Evolutionary conservation across 1,140 invertebrate genomes (phyloP), one percentile per base, ranked within the genome.

Genomic region (Listronotus bonariensis): DNA sequence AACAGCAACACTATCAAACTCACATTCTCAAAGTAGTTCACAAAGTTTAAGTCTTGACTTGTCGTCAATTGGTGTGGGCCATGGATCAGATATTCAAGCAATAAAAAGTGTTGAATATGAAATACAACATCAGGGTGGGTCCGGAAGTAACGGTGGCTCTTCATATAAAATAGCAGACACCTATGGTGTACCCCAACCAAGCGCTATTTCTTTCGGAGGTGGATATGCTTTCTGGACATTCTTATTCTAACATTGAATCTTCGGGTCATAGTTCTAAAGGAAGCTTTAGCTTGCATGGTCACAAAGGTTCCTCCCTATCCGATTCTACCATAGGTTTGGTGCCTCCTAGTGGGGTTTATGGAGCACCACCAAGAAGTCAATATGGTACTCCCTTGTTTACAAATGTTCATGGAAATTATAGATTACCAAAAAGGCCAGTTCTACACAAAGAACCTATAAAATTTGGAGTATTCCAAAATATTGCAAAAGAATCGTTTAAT

Each of bases 371-470:
- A 55, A 81, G 77, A 56, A 81, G 80, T 40, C 80, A 79, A 68
- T 84, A 85, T 56, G 84, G 83, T 15, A 81, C 81, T 17, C 83
- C 84, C 10, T 81, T 86, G 9, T 74, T 77, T 18, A 61, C 80
- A 0, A 76, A 76, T 5, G 69, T 74, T 4, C 74, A 70, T 34
- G 79, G 78, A 42, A 83, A 12, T 68, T 72, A 58, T 58, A 67
- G 75, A 10, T 77, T 80, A 41, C 85, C 87, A 2, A 83, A 81
- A 75, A 78, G 81, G 32, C 86, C 86, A 0, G 82, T 89, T 7
- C 84, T 87, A 69, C 90, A 90, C 72, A 82, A 87, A 53, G 87
- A 89, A 31, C 83, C 86, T 0, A 85, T 91, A 2, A 89, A 89
- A 4, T 78, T 80, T 48, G 88, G 87, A 1, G 72, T 91, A 1